phyloP scores from a whole-genome alignment of 2,797 vertebrate species.

The Cygnus olor region DNA sequence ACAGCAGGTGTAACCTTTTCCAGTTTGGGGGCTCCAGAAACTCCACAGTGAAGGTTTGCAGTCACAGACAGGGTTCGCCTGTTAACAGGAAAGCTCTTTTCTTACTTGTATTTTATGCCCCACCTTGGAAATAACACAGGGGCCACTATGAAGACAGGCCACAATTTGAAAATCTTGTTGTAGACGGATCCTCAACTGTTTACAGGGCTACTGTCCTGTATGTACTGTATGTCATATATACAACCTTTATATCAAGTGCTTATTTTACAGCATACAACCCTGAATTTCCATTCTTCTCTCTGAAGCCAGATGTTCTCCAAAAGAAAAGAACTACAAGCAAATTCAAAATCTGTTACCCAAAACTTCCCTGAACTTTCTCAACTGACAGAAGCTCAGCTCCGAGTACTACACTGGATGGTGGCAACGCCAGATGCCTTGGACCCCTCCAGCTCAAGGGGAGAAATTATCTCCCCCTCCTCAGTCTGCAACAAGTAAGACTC shows the following conservation, averaged over 20 bases:
- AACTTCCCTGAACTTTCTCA: not conserved
- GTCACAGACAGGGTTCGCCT: not conserved
- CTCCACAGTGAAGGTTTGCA: not conserved
- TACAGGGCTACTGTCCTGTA: too few relatives aligned
- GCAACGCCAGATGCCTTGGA: not conserved
- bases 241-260: not conserved
- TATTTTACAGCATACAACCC: not conserved
- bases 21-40: not conserved
- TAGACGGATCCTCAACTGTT: not conserved
- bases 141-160: not conserved
- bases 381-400: not conserved
- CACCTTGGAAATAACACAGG: not conserved
- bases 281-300: not conserved
- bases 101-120: not conserved
- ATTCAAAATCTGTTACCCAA: not conserved
- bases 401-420: rapidly evolving
- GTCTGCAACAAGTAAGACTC: not conserved
- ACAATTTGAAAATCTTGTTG: not conserved
- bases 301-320: not conserved
- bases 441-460: rapidly evolving
- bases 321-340: not conserved
- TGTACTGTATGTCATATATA: rapidly evolving
- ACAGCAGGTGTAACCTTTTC: not conserved
- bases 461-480: not conserved
- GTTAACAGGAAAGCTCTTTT: not conserved